Conservation (phyloP, 2,113 vertebrate genomes). For the Ranitomeya imitator region DNA sequence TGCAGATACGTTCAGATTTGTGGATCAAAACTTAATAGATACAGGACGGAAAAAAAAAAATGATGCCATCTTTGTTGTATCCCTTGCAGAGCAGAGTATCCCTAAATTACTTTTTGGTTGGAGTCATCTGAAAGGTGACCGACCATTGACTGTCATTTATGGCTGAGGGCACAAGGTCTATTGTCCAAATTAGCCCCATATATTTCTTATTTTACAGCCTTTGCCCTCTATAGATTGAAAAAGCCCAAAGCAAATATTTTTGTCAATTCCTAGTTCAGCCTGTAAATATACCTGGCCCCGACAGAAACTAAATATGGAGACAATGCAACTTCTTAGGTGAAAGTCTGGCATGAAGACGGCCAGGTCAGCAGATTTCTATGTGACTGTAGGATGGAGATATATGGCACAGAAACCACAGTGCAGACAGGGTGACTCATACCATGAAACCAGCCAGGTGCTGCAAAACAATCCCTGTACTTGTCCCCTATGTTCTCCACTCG, state of each 20-base stretch:
- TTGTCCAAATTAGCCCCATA: conserved; percentile 16
- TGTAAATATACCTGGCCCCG: neutral
- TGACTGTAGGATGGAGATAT: neutral
- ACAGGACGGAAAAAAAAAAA: no score
- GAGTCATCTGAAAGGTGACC: neutral
- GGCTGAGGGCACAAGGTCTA: neutral
- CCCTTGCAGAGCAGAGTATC: neutral
- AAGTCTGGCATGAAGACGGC: conserved; percentile 14
- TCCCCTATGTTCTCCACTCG: neutral
- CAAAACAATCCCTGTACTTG: neutral
- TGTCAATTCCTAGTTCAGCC: neutral
- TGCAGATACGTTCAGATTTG: no score
- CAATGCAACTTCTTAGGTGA: neutral
- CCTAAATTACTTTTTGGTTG: neutral
- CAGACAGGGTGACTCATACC: conserved; percentile 42
- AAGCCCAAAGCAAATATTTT: neutral
- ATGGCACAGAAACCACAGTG: conserved; percentile 4
- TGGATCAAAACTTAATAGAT: no score
- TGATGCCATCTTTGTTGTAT: no score
- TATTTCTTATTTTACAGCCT: no score
- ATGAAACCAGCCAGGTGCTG: conserved; percentile 45
- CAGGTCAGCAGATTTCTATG: conserved; percentile 12
- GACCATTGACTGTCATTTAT: neutral
- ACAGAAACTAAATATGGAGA: neutral
- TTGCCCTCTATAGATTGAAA: neutral